Conservation (phyloP, 1,140 invertebrate genomes). For the Phthorimaea operculella region DNA sequence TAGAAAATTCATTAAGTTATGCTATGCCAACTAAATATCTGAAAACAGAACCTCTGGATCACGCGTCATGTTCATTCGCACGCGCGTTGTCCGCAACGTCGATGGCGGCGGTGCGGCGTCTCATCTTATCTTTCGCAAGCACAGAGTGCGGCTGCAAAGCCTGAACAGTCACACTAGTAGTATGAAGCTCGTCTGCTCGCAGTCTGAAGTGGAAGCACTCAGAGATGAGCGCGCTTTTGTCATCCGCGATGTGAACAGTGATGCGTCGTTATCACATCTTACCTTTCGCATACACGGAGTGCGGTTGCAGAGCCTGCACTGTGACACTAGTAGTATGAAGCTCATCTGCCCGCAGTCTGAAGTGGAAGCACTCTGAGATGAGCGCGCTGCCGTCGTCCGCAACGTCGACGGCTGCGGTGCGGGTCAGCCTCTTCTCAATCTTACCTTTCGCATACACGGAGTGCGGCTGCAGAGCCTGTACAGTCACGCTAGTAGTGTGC, state of each 20-base stretch:
- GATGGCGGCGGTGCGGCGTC: no score
- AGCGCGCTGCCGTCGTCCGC: conserved; percentile 66
- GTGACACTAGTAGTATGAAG: conserved; percentile 76
- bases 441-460: conserved; percentile 72
- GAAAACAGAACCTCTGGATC: no score
- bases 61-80: no score
- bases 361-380: conserved; percentile 78
- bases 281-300: conserved; percentile 72
- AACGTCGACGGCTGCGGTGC: conserved; percentile 69
- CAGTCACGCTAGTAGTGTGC: conserved; percentile 75
- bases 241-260: conserved; percentile 65
- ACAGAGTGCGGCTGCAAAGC: conserved; percentile 71
- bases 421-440: no score
- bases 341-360: no score
- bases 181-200: conserved; percentile 71
- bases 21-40: no score
- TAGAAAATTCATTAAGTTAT: no score
- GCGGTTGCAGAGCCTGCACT: conserved; percentile 72
- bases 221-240: no score
- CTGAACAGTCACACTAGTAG: conserved; percentile 75
- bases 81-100: conserved; percentile 64
- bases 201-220: conserved; percentile 82
- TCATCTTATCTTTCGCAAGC: no score
- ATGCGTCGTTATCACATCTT: no score
- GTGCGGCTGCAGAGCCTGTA: conserved; percentile 73